Conservation (phyloP, 1,140 invertebrate species). For the Aphaenogaster rudis region DNA sequence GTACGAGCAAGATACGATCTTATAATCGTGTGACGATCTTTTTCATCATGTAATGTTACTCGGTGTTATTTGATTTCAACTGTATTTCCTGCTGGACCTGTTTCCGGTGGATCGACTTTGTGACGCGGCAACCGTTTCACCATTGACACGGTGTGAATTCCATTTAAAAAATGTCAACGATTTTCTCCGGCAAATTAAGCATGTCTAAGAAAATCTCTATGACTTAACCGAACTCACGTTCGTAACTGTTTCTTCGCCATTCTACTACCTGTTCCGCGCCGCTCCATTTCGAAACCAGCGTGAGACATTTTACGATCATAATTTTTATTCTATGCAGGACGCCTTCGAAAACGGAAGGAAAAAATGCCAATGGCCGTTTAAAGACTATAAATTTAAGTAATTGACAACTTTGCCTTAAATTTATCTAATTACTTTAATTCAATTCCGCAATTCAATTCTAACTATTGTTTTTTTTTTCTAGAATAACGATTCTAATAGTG, state of each 20-base stretch:
- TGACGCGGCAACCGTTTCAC: not conserved
- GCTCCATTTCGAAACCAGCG: constrained; percentile 60
- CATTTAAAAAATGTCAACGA: constrained; percentile 48
- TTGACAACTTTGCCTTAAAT: not conserved
- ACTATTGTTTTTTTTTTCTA: not conserved
- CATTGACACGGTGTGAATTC: not conserved
- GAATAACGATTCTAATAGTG: not conserved
- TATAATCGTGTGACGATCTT: not conserved
- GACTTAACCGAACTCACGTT: constrained; percentile 66
- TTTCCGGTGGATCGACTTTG: not conserved
- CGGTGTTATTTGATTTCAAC: not conserved
- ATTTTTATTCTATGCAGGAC: constrained; percentile 36
- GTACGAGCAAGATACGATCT: not conserved
- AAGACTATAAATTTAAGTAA: not conserved
- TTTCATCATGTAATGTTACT: not conserved
- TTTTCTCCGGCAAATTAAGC: constrained; percentile 69
- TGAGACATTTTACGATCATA: constrained; percentile 39
- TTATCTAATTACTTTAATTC: not conserved
- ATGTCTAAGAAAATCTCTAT: constrained; percentile 25
- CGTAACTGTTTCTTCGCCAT: constrained; percentile 75
- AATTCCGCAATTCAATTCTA: not conserved
- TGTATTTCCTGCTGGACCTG: not conserved
- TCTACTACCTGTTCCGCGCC: constrained; percentile 15
- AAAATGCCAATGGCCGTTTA: not conserved
- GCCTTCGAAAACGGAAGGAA: not conserved